Percentiles rank a stretch among this genome's conserved stretches.
These are phyloP conservation scores for Henricia sp. DNA, from an alignment of 53 echinoderm and acorn worm species.

Conservation along the genomic window DNA sequence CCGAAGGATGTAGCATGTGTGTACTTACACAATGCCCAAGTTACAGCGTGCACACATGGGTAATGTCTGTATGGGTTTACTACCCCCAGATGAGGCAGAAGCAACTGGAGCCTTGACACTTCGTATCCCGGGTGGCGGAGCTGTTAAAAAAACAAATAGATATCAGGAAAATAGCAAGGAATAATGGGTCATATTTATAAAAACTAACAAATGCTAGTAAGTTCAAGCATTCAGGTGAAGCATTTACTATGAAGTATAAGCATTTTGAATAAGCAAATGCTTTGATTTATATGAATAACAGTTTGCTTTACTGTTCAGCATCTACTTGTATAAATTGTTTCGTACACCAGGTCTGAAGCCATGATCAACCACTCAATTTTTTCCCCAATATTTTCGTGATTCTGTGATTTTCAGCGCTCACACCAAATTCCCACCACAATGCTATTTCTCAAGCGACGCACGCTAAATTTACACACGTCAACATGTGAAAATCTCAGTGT, in stretches of 20 bases:
- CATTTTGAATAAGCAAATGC: no score
- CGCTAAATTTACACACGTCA: background rate
- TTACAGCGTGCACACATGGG: constrained; percentile 72
- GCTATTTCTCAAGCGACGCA: no score
- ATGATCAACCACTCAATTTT: no score
- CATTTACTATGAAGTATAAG: no score
- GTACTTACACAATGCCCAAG: constrained; percentile 75
- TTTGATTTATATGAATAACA: no score
- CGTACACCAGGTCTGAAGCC: no score
- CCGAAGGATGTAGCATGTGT: background rate
- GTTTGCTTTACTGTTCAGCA: no score
- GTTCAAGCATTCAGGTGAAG: no score
- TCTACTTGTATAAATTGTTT: no score
- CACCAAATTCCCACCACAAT: background rate
- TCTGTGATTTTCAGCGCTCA: background rate
- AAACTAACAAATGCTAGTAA: no score
- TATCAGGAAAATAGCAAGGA: background rate
- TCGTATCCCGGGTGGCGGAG: constrained; percentile 68
- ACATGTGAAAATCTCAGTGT: background rate
- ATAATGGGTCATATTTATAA: no score
- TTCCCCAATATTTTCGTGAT: no score
- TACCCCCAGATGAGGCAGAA: constrained; percentile 42
- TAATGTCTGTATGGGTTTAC: constrained; percentile 62
- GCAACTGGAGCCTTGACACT: constrained; percentile 77
- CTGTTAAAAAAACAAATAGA: background rate